Evolutionary conservation across 2,888 invertebrate species (phyloP).

Genomic region (Ophraella communa): DNA sequence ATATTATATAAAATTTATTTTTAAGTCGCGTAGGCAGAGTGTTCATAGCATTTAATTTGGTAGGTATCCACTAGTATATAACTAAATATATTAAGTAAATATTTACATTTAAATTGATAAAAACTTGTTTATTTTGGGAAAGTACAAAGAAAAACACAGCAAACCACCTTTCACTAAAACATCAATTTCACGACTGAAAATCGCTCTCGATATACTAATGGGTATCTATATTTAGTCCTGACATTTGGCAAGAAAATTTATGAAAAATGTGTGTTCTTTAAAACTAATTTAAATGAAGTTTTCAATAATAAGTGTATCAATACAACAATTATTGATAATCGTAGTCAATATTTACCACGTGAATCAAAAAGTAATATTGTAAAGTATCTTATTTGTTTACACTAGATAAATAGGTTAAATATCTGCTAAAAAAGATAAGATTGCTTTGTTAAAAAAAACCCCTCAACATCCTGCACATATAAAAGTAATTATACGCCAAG

Average conservation of each 20-base stretch:
- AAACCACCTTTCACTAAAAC: slow-evolving; percentile 31
- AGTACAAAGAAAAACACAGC: slow-evolving; percentile 20
- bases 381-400: no score
- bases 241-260: slow-evolving; percentile 43
- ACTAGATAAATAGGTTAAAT: no score
- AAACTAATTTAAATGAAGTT: neutral
- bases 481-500: no score
- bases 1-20: neutral
- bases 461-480: no score
- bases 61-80: neutral
- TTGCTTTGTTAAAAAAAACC: no score
- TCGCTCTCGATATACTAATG: slow-evolving; percentile 28
- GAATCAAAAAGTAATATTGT: neutral
- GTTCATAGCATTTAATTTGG: neutral
- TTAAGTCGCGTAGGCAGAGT: neutral
- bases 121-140: neutral
- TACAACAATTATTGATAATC: neutral
- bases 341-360: neutral
- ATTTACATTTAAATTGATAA: slow-evolving; percentile 8
- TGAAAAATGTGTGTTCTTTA: slow-evolving; percentile 34
- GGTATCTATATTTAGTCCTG: slow-evolving; percentile 44
- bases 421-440: no score
- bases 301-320: neutral
- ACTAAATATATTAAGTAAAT: slow-evolving; percentile 5
- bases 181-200: slow-evolving; percentile 33